Evolutionary conservation across 2,888 invertebrate genomes (phyloP).

Genomic region (Diabrotica balteata): DNA sequence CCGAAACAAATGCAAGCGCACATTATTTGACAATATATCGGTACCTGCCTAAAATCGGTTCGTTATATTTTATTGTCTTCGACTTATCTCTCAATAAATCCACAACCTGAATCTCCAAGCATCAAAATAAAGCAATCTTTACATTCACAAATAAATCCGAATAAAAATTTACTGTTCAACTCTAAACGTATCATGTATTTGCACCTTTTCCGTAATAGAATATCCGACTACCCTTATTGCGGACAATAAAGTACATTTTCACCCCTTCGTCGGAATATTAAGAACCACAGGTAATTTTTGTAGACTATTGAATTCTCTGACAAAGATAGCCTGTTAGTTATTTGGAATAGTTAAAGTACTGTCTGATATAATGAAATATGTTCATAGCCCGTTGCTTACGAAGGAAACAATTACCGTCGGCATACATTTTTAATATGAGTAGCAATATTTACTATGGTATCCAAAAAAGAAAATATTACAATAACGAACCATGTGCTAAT

Average conservation of each 20-base stretch:
- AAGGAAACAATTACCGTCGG: constrained; percentile 39
- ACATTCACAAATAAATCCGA: neutral
- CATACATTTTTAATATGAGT: neutral
- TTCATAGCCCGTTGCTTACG: constrained; percentile 46
- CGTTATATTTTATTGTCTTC: constrained; percentile 59
- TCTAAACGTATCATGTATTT: constrained; percentile 33
- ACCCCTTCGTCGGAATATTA: constrained; percentile 35
- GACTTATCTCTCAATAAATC: constrained; percentile 57
- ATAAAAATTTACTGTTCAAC: constrained; percentile 6
- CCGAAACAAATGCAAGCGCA: constrained; percentile 37
- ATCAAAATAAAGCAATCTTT: constrained; percentile 34
- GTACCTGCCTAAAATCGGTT: constrained; percentile 53
- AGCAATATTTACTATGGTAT: constrained; percentile 31
- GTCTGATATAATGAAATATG: constrained; percentile 22
- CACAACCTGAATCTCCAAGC: constrained; percentile 54
- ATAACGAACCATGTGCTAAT: constrained; percentile 18
- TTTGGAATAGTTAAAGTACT: constrained; percentile 14
- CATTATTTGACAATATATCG: constrained; percentile 50
- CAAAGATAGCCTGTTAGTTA: constrained; percentile 28
- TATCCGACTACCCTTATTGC: constrained; percentile 54
- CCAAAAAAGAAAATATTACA: too few species aligned
- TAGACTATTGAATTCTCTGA: constrained; percentile 15
- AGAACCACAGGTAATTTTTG: constrained; percentile 26
- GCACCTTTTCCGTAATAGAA: constrained; percentile 46
- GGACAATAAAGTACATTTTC: constrained; percentile 44